Evolutionary conservation across 2,797 vertebrate genomes (phyloP).

Genomic region (Eurystomus glaucurus): DNA sequence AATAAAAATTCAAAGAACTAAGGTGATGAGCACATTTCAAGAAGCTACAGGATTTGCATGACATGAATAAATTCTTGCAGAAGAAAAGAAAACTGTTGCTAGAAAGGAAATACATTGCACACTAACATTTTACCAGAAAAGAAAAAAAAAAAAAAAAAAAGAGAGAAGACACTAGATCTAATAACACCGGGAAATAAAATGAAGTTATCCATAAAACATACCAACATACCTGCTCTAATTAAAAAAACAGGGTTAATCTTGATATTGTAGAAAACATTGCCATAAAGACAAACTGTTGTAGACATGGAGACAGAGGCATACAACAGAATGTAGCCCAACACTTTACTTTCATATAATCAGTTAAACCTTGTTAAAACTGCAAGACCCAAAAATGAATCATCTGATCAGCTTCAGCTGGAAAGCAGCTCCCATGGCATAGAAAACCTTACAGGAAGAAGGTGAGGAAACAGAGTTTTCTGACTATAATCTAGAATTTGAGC

Average conservation of each 20-base stretch:
- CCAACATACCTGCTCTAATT: not conserved
- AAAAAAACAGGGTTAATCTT: not conserved
- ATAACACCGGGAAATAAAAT: not conserved
- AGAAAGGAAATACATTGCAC: not conserved
- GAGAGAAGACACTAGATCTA: not conserved
- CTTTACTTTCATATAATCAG: not conserved
- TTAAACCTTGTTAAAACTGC: not conserved
- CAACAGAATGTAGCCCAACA: not conserved
- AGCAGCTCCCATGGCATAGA: not conserved
- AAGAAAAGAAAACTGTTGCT: not conserved
- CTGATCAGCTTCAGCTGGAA: not conserved
- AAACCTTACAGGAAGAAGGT: not conserved
- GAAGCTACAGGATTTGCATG: not conserved
- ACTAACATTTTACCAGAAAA: not conserved
- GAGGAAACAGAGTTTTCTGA: not conserved
- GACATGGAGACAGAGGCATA: not conserved
- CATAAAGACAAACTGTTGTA: not conserved
- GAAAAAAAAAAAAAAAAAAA: not conserved
- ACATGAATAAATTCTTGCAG: not conserved
- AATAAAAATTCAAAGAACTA: not conserved
- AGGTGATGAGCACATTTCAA: not conserved
- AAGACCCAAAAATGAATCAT: not conserved
- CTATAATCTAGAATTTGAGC: not conserved
- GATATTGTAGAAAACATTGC: not conserved
- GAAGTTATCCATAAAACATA: not conserved